Evolutionary conservation across 2,113 vertebrate genomes (phyloP), one percentile per base, ranked within the genome.

Genomic region (Gymnogyps californianus): DNA sequence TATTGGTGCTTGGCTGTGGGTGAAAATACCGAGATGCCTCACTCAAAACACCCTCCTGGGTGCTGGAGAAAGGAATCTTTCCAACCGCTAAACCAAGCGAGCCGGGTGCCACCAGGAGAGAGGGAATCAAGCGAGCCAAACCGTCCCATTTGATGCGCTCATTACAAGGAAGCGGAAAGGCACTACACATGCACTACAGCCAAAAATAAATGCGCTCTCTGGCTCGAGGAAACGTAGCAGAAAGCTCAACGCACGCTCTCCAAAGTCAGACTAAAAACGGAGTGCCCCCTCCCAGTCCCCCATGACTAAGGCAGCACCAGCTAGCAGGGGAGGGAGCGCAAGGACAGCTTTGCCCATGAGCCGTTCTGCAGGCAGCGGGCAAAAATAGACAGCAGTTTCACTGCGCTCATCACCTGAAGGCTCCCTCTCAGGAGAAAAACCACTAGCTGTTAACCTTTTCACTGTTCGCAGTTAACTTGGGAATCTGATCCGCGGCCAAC

Each of bases 381-480:
- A 96, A 62, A 96, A 96, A 92, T 18, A 97, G 92, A 47, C 16
- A 13, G 70, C 64, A 8, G 59, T n/a, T 88, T 38, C 46, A 13
- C 2, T 2, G 49, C 12, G 9, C 58, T 64, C 83, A 18, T 36
- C 77, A 69, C 78, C 89, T 10, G 55, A 32, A 79, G 91, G 89
- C 51, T 47, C 2, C 34, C 71, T 72, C 84, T 11, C 1, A 6
- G 77, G 52, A 64, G 22, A 10, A 21, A 16, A 70, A 26, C 13
- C 46, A 9, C 34, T 26, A 10, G 32, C 79, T 64, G 80, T 55
- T 54, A 34, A 55, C 79, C 92, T 96, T 91, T 32, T 31, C 78
- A 9, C 49, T 19, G 8, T 0, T 54, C 89, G 19, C n/a, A 5
- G 1, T 1, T 1, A 19, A 32, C 21, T 25, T 2, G 0, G 2